Evolutionary conservation across 1,140 invertebrate genomes (phyloP).

Genomic region (Drosophila azteca): DNA sequence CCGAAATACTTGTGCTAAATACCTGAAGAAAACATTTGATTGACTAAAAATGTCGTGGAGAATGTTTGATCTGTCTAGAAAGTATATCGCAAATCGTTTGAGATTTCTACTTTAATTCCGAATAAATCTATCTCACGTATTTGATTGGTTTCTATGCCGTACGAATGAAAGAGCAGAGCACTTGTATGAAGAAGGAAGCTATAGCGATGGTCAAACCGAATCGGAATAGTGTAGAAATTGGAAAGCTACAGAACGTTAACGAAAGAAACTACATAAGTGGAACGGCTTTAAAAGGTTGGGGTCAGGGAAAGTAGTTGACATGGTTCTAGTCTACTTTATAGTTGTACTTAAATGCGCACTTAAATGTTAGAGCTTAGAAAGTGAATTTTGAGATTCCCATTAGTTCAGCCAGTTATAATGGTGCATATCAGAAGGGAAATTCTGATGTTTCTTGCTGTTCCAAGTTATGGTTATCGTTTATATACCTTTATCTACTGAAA

Average conservation of each 20-base stretch:
- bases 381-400: constrained; percentile 30
- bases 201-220: too few relatives aligned
- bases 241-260: constrained; percentile 3
- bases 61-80: constrained; percentile 25
- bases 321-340: constrained; percentile 32
- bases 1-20: constrained; percentile 68
- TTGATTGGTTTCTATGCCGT: too few relatives aligned
- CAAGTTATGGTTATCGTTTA: too few relatives aligned
- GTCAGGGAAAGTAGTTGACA: constrained; percentile 47
- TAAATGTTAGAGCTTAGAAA: constrained; percentile 35
- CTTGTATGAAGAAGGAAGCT: too few relatives aligned
- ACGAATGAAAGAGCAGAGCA: too few relatives aligned
- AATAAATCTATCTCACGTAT: too few relatives aligned
- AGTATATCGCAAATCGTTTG: background rate
- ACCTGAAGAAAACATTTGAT: constrained; percentile 61
- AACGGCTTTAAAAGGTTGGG: constrained; percentile 24
- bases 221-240: too few relatives aligned
- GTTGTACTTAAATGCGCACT: constrained; percentile 4
- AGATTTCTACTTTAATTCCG: too few relatives aligned
- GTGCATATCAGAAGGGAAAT: too few relatives aligned
- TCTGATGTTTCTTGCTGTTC: too few relatives aligned
- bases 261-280: constrained; percentile 28
- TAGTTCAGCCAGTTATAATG: too few relatives aligned
- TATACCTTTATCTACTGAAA: too few relatives aligned
- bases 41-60: constrained; percentile 40